Evolutionary conservation across 1,140 invertebrate species (phyloP).

Genomic region (Thrips palmi): DNA sequence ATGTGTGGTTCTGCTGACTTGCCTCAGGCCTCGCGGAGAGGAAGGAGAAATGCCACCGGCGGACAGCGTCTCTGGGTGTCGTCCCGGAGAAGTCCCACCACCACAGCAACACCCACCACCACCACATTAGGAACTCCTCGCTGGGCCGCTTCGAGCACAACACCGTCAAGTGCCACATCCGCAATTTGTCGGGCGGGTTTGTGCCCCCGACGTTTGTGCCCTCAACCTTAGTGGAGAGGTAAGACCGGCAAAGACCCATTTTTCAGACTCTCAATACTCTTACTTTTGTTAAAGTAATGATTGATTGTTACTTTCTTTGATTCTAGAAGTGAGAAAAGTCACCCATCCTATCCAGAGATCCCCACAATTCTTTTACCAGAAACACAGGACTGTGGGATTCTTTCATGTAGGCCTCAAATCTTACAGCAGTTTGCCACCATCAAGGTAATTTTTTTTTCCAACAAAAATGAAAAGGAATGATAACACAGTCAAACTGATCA

Average conservation of each 20-base stretch:
- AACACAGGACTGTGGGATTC: slow-evolving; percentile 61
- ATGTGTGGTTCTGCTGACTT: not conserved
- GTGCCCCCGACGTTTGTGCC: slow-evolving; percentile 18
- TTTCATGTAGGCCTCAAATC: slow-evolving; percentile 56
- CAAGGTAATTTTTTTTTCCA: slow-evolving; percentile 33
- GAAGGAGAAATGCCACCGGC: too few relatives aligned
- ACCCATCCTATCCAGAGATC: slow-evolving; percentile 29
- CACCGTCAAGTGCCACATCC: slow-evolving; percentile 52
- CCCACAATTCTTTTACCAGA: slow-evolving; percentile 38
- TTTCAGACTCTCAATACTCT: slow-evolving; percentile 1
- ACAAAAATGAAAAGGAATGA: not conserved
- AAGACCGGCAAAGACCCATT: not conserved
- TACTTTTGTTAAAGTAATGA: not conserved
- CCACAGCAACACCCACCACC: not conserved
- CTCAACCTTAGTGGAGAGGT: not conserved
- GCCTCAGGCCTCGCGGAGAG: not conserved
- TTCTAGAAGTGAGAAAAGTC: slow-evolving; percentile 23
- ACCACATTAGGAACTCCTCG: not conserved
- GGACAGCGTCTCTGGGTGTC: not conserved
- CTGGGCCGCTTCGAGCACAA: slow-evolving; percentile 25
- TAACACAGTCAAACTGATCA: not conserved
- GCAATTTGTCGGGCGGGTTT: slow-evolving; percentile 45
- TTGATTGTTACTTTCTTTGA: slow-evolving; percentile 5
- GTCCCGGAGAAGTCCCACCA: not conserved
- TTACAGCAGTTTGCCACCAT: slow-evolving; percentile 70